Base-by-base conservation (phyloP, 2,888 invertebrate species). In the Ophion costatus region DNA sequence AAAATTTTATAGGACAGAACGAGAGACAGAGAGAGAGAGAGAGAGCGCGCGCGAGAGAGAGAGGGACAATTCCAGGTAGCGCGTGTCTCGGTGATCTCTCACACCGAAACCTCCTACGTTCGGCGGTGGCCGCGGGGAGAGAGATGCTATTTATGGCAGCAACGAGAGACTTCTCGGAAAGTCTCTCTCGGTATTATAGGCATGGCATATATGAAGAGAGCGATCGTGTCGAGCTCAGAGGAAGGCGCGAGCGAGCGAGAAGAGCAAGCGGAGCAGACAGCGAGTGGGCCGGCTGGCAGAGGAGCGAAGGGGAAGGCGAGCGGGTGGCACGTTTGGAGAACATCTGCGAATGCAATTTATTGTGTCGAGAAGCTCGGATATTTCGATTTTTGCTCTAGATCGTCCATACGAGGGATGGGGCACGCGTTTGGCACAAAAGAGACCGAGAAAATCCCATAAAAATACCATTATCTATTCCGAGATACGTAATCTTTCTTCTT, bases 11-110 rank as follows among this genome's bases (percentile, higher is more conserved):
- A 87, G 86, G 81, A 83, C 82, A 74, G 66, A 45, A 14, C 9
- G 42, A 42, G 42, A 11, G 42, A 42, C 10, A 42, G 42, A 42
- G 11, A 42, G 42, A 42, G 42, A 42, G 42, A 42, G 11, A 29
- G 29, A 29, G 24, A 24, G 24, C 24, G n/a, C n/a, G n/a, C n/a
- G n/a, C n/a, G n/a, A n/a, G n/a, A n/a, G n/a, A 33, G 38, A 38
- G 38, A 22, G 73, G 71, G 69, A 59, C 71, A 76, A 88, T 88
- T 88, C 87, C 87, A 88, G 87, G 87, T 88, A 88, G 80, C 66
- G 82, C 78, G 79, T 74, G 80, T 79, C 86, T 77, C 83, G 86
- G 73, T 83, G 86, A 84, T 85, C 87, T 87, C 86, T 81, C 84
- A 78, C 81, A 77, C 81, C 83, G 86, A 86, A 87, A 83, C 83